Evolutionary conservation across 2,113 vertebrate species (phyloP), one percentile per base, ranked within the genome.

Genomic region (Bombycilla garrulus): DNA sequence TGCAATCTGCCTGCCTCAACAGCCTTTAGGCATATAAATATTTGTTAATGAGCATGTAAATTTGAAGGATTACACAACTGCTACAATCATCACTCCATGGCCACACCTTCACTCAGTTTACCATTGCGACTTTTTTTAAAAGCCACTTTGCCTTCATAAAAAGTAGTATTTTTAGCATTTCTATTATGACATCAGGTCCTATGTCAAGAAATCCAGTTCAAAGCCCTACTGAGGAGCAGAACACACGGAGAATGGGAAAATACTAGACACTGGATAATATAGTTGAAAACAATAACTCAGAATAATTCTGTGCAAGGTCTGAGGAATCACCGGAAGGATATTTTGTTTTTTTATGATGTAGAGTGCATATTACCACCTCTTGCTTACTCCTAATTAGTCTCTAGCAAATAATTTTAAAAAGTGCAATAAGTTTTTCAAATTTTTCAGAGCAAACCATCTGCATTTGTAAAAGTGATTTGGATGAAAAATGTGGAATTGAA

Each of bases 291-390:
- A 91, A 38, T 42, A 74, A 74, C 26, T 14, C 40, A 71, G n/a
- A 90, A 67, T 47, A 85, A 77, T n/a, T 77, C 42, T 72, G 8
- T 48, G 11, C 60, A 33, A 50, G 0, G 5, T 80, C 66, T 47
- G 16, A 21, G 25, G 33, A 8, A 73, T 35, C 85, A 58, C 45
- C 62, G 45, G 25, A 66, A 23, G 26, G 7, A 5, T 36, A 12
- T 2, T 38, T 38, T 0, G 0, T 4, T 31, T 47, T 53, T 80
- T 64, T 26, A 54, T 48, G 10, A 67, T 38, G 15, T 25, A 54
- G 9, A 60, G 14, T 47, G 6, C 25, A 61, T 77, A 86, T 81
- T 38, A 88, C 5, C 29, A 72, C 11, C 19, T 51, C 11, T 88
- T 74, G 26, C 28, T 86, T 69, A 47, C 7, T 70, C 22, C 2